phyloP scores from a whole-genome alignment of 2,888 invertebrate species.

The Serrognathus titanus region DNA sequence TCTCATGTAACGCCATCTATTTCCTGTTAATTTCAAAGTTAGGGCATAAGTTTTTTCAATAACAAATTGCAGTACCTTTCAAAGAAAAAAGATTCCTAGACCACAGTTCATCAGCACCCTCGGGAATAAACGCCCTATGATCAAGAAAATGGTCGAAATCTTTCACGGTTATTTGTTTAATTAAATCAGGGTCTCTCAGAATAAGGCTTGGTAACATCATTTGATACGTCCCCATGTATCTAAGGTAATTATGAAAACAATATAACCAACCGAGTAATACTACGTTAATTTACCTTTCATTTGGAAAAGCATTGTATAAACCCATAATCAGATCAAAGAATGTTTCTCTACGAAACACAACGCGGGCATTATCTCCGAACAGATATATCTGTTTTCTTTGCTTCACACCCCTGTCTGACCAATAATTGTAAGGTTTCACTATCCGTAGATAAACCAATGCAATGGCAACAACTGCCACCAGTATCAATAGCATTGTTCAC shows the following conservation, averaged over 20 bases:
- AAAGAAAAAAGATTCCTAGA: too few relatives aligned
- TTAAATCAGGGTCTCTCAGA: too few relatives aligned
- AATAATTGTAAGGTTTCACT: not conserved
- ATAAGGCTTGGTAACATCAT: conserved; percentile 26
- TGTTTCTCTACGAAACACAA: not conserved
- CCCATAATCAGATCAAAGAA: not conserved
- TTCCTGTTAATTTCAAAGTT: too few relatives aligned
- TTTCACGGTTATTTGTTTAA: too few relatives aligned
- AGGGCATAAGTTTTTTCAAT: too few relatives aligned
- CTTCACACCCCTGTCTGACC: not conserved
- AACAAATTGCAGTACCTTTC: too few relatives aligned
- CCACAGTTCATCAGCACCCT: too few relatives aligned
- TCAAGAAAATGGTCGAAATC: conserved; percentile 42
- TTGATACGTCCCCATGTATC: conserved; percentile 32
- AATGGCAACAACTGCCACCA: too few relatives aligned
- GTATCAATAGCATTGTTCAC: too few relatives aligned
- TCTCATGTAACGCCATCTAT: too few relatives aligned
- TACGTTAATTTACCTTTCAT: not conserved
- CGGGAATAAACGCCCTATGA: too few relatives aligned
- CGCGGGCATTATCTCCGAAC: not conserved
- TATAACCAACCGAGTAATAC: not conserved
- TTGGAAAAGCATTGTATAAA: not conserved
- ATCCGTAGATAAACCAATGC: too few relatives aligned
- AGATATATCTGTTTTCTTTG: not conserved
- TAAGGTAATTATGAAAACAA: conserved; percentile 7